Evolutionary conservation across 2,888 invertebrate species (phyloP).

Genomic region (Subacronicta megacephala): DNA sequence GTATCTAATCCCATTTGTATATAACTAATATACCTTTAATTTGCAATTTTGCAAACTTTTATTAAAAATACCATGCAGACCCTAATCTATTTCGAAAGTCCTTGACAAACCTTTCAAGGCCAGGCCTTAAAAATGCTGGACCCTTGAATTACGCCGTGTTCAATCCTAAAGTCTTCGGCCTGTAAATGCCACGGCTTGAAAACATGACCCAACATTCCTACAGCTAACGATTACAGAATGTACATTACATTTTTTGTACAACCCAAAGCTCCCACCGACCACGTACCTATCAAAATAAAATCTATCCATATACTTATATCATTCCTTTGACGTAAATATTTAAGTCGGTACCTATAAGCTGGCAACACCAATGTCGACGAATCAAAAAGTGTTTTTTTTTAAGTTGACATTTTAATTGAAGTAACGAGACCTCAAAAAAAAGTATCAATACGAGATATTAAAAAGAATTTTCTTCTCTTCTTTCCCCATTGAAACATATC

Average conservation of each 20-base stretch:
- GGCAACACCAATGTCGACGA: neutral
- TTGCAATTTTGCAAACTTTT: neutral
- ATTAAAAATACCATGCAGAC: neutral
- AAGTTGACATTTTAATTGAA: no score
- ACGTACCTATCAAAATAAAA: neutral
- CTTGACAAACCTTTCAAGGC: neutral
- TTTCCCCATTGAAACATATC: no score
- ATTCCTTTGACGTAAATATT: constrained; percentile 2
- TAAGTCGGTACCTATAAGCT: neutral
- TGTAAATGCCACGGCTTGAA: constrained; percentile 1
- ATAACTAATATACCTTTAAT: no score
- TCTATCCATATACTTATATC: neutral
- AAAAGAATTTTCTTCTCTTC: no score
- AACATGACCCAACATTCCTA: constrained; percentile 6
- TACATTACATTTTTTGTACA: neutral
- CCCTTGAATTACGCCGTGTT: constrained; percentile 3
- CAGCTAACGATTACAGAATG: constrained; percentile 2
- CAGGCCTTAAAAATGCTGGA: neutral
- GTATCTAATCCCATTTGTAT: no score
- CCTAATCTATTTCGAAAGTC: constrained; percentile 1
- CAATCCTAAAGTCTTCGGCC: neutral
- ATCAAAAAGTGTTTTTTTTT: no score
- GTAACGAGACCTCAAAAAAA: no score
- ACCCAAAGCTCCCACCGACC: neutral
- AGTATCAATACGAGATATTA: no score